A percentile compares a stretch with the other conserved stretches of the same genome.
Evolutionary conservation across 1,140 invertebrate genomes (phyloP).

Genomic region (Drosophila pseudoobscura): DNA sequence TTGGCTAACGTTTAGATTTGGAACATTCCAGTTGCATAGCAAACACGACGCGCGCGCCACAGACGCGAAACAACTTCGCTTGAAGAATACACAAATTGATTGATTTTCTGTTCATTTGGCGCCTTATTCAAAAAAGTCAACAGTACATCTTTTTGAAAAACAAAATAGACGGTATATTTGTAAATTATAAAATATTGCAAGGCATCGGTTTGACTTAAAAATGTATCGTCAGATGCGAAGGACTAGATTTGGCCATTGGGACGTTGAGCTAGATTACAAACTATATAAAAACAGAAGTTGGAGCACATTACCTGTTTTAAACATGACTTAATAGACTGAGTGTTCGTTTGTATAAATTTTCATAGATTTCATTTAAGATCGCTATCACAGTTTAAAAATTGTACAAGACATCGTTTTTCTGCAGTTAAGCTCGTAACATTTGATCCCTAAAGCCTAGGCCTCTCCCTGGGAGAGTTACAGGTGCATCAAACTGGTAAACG

Average conservation of each 20-base stretch:
- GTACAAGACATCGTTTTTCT: constrained; percentile 25
- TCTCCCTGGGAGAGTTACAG: constrained; percentile 39
- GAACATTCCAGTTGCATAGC: constrained; percentile 20
- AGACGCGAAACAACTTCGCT: constrained; percentile 14
- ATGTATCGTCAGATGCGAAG: too few relatives aligned
- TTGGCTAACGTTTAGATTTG: constrained; percentile 12
- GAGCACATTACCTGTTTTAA: constrained; percentile 38
- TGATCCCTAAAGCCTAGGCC: constrained; percentile 20
- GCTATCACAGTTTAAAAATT: constrained; percentile 42
- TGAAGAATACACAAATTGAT: neutral
- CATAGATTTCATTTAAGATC: constrained; percentile 34
- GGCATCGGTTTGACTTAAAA: constrained; percentile 2
- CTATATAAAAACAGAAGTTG: neutral
- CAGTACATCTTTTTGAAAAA: constrained; percentile 23
- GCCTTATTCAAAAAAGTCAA: constrained; percentile 30
- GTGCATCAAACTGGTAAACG: constrained; percentile 25
- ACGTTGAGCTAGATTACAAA: neutral
- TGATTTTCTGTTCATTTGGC: constrained; percentile 31
- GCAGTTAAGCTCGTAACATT: constrained; percentile 29
- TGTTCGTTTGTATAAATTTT: constrained; percentile 35
- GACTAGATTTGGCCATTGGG: neutral
- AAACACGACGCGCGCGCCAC: constrained; percentile 13
- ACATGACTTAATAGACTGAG: constrained; percentile 50
- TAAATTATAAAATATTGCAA: constrained; percentile 14
- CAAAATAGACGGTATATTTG: constrained; percentile 21